phyloP scores from a whole-genome alignment of 2,888 invertebrate species.

The Pandemis corylana region DNA sequence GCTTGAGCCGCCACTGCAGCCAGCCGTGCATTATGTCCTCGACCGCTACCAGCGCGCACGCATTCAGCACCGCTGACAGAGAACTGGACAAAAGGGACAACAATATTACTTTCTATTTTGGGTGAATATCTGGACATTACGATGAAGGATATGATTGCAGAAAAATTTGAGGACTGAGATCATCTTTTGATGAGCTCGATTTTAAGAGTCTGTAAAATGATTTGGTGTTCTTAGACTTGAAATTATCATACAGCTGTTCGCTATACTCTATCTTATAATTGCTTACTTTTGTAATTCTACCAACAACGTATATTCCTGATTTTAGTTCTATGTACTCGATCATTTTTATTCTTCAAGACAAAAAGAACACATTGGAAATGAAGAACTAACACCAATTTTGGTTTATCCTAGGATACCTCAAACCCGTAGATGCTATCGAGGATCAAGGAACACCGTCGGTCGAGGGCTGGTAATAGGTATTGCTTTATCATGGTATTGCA shows the following conservation, averaged over 20 bases:
- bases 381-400: no score
- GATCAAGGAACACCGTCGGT: no score
- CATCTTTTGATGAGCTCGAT: neutral
- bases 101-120: neutral
- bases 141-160: neutral
- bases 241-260: no score
- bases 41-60: slow-evolving; percentile 92
- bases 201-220: neutral
- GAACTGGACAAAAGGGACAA: slow-evolving; percentile 84
- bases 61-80: slow-evolving; percentile 94
- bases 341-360: no score
- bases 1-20: slow-evolving; percentile 85
- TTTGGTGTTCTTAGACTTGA: no score
- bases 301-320: no score
- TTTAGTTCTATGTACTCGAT: no score
- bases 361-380: no score
- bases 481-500: no score
- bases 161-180: neutral
- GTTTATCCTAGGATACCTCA: slow-evolving; percentile 83
- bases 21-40: slow-evolving; percentile 93
- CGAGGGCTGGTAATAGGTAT: no score
- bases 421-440: slow-evolving; percentile 68
- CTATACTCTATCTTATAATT: no score
- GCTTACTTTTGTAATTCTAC: no score
- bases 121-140: neutral